These are phyloP conservation scores for Cydia fagiglandana DNA, from an alignment of 1,140 invertebrate species.

Conservation along the genomic window DNA sequence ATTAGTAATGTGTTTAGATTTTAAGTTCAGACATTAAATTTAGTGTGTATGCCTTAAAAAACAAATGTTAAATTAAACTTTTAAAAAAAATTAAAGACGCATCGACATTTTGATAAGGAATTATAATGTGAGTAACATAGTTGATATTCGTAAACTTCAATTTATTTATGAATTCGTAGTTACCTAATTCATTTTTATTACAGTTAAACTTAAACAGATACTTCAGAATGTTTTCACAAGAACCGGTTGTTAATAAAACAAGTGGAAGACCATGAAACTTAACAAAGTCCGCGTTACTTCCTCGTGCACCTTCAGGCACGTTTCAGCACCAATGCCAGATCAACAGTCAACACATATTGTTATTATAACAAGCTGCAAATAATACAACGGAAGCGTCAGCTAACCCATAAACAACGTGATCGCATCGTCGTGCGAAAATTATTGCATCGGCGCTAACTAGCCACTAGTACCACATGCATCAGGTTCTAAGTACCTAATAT, in stretches of 20 bases:
- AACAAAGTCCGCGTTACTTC: conserved; percentile 27
- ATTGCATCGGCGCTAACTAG: conserved; percentile 10
- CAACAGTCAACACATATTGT: conserved; percentile 26
- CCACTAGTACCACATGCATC: background rate
- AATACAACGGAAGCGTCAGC: conserved; percentile 11
- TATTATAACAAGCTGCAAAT: conserved; percentile 14
- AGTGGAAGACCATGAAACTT: conserved; percentile 26
- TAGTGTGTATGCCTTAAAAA: too few species aligned
- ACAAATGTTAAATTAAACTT: too few species aligned
- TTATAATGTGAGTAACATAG: background rate
- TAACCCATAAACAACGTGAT: conserved; percentile 3
- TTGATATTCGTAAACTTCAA: background rate
- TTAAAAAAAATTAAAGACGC: too few species aligned
- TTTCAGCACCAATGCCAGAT: conserved; percentile 14
- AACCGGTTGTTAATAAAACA: conserved; percentile 1
- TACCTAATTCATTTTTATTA: background rate
- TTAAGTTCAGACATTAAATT: too few species aligned
- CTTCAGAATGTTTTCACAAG: conserved; percentile 5
- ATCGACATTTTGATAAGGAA: background rate
- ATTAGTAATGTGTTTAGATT: too few species aligned
- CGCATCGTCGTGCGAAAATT: conserved; percentile 20
- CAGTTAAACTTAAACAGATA: background rate
- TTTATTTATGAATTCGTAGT: background rate
- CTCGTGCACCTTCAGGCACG: conserved; percentile 16
- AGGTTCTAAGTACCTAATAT: background rate